Base-by-base conservation (phyloP, 2,113 vertebrate genomes). In the Gopherus evgoodei region DNA sequence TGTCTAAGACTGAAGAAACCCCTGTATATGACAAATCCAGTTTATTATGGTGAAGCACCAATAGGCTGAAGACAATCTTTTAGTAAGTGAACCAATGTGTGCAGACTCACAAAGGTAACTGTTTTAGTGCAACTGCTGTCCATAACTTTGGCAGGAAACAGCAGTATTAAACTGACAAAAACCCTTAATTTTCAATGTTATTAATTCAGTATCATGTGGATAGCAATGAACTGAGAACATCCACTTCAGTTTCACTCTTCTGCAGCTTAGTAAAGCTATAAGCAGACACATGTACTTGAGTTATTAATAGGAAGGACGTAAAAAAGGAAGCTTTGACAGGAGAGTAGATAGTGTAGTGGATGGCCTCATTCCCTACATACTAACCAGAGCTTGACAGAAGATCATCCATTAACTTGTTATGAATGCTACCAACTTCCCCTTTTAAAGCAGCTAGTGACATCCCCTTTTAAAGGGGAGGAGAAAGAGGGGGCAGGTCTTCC, bases 211-310 rank as follows among this genome's bases (percentile, higher is more conserved):
- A 92, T 50, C 75, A 90, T 50, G 16, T n/a, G 92, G 96, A 89
- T 90, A 96, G 72, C 53, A 89, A 53, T n/a, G 89, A 95, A 90
- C 86, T 42, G n/a, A 2, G 1, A 44, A 94, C 16, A 93, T 76
- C 22, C 72, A 76, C 38, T 93, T 57, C n/a, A 52, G 83, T 95
- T 97, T 96, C 89, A 81, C 89, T 86, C 21, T 72, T 72, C 65
- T 22, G n/a, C 65, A 72, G 35, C 72, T 44, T 76, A 44, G 65
- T 69, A n/a, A n/a, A 69, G 8, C 16, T 69, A n/a, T n/a, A 69
- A 19, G 31, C 62, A 69, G 31, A n/a, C 35, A 69, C 14, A 69
- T 16, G 31, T 69, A n/a, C 8, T 69, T 21, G 65, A 69, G 16
- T 69, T 69, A n/a, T 69, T n/a, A n/a, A 69, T 8, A 35, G 62